These are phyloP conservation scores for Pogonophryne albipinna DNA, from an alignment of 2,797 vertebrate genomes.

Conservation along the genomic window DNA sequence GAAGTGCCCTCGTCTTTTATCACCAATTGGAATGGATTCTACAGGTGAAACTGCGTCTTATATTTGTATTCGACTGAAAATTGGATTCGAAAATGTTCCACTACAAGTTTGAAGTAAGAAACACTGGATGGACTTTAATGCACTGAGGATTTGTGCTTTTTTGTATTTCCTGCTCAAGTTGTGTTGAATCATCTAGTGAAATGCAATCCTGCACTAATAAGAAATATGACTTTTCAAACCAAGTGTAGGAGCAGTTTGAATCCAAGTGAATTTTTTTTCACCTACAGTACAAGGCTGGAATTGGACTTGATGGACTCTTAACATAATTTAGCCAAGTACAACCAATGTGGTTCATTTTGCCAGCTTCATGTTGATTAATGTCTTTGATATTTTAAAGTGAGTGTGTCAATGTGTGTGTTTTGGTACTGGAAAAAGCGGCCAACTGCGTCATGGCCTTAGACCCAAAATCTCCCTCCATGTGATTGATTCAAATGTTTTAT, in stretches of 20 bases:
- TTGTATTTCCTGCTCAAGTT: conserved; percentile 5
- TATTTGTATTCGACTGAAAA: conserved; percentile 1
- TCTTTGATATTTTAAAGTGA: conserved; percentile 11
- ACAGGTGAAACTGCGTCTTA: not conserved
- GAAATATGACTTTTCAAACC: not conserved
- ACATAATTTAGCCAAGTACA: not conserved
- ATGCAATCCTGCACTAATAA: conserved; percentile 4
- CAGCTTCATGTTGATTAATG: conserved; percentile 18
- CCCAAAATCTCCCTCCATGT: not conserved
- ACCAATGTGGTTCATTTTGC: conserved; percentile 8
- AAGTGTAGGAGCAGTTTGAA: not conserved
- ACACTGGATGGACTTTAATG: conserved; percentile 11
- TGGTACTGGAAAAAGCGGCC: not conserved
- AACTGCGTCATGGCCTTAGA: not conserved
- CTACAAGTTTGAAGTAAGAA: not conserved
- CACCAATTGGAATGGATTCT: not conserved
- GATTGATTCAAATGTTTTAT: not conserved
- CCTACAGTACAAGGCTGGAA: not conserved
- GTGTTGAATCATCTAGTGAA: not conserved
- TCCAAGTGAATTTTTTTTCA: not conserved
- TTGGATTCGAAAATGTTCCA: not conserved
- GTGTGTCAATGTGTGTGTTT: not conserved
- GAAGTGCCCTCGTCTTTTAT: not conserved
- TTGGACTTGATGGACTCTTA: not conserved
- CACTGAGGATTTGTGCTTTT: conserved; percentile 4